These are phyloP conservation scores for Megalonaias nervosa DNA, from an alignment of 1,140 invertebrate genomes.

Conservation along the genomic window DNA sequence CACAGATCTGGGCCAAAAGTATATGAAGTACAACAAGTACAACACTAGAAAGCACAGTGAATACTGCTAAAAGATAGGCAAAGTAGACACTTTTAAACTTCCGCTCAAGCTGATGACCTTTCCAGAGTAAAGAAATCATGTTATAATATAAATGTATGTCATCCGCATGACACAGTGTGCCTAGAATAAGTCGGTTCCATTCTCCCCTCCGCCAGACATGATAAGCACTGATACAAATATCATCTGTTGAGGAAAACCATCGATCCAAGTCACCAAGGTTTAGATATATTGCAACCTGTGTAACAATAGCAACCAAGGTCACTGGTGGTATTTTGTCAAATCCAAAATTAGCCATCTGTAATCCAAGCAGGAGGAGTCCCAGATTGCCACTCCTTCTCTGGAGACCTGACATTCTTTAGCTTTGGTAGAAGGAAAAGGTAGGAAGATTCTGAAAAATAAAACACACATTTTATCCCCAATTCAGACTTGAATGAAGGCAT, in stretches of 20 bases:
- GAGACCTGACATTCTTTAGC: too few relatives aligned
- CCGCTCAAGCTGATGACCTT: conserved; percentile 76
- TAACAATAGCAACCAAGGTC: conserved; percentile 74
- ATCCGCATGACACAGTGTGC: conserved; percentile 79
- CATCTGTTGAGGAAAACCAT: conserved; percentile 61
- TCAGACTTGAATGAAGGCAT: too few relatives aligned
- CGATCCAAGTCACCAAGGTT: conserved; percentile 40
- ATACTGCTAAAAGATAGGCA: conserved; percentile 73
- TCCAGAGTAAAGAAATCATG: conserved; percentile 81
- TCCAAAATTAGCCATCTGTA: conserved; percentile 71
- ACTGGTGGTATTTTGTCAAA: conserved; percentile 78
- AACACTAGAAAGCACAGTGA: conserved; percentile 75
- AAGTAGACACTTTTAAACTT: conserved; percentile 77
- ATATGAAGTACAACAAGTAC: conserved; percentile 74
- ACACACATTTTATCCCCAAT: too few relatives aligned
- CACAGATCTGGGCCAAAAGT: conserved; percentile 50
- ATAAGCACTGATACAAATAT: conserved; percentile 77
- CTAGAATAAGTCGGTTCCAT: conserved; percentile 76
- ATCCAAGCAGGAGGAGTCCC: conserved; percentile 55
- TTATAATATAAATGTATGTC: conserved; percentile 85
- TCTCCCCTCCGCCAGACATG: conserved; percentile 75
- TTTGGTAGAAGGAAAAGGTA: too few relatives aligned
- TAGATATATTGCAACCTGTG: conserved; percentile 68
- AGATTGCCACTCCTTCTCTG: conserved; percentile 15
- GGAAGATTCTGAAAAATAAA: too few relatives aligned